phyloP scores from a whole-genome alignment of 2,888 invertebrate genomes.

The Metallyticus violacea region DNA sequence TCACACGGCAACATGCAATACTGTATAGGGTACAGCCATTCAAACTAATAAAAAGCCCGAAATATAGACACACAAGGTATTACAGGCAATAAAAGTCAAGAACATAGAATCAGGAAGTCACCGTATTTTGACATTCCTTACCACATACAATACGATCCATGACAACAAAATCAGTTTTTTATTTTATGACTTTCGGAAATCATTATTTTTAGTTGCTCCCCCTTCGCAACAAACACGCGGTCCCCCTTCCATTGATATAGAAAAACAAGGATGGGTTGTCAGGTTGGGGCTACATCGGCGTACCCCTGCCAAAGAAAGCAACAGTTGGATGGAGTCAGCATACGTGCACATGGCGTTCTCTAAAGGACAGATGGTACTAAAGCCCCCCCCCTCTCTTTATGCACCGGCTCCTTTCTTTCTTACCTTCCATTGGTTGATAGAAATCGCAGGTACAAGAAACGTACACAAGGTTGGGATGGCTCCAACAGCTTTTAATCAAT shows the following conservation, averaged over 20 bases:
- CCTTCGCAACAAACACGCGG: background rate
- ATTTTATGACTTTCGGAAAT: background rate
- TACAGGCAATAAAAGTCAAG: too few species aligned
- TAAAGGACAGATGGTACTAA: background rate
- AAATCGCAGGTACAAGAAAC: background rate
- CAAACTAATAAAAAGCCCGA: too few species aligned
- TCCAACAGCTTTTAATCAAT: background rate
- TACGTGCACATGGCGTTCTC: background rate
- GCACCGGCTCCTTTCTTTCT: background rate
- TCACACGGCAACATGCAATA: too few species aligned
- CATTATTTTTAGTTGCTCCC: background rate
- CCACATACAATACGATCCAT: background rate
- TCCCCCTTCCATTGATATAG: background rate
- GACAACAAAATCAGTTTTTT: background rate
- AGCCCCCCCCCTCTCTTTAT: background rate
- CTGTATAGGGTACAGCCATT: too few species aligned
- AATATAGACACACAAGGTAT: too few species aligned
- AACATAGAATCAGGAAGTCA: background rate
- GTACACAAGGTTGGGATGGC: background rate
- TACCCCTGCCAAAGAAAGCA: background rate
- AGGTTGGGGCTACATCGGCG: background rate
- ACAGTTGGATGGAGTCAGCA: too few species aligned
- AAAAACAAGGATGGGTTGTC: background rate
- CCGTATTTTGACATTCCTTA: background rate
- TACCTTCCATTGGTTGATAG: background rate